phyloP scores from a whole-genome alignment of 2,888 invertebrate genomes.

The Plebejus anna region DNA sequence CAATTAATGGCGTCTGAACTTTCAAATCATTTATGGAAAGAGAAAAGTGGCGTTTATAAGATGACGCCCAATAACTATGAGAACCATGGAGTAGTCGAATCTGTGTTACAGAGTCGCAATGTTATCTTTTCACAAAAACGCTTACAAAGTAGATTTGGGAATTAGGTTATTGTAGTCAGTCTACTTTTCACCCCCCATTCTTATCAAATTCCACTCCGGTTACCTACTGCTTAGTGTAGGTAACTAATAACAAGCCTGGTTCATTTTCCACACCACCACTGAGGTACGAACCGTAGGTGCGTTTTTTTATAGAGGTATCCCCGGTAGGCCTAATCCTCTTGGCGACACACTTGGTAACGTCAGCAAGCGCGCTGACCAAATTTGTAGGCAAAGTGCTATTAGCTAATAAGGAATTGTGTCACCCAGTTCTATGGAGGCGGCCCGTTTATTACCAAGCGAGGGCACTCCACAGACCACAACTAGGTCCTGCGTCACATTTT shows the following conservation, averaged over 20 bases:
- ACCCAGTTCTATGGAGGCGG: constrained; percentile 69
- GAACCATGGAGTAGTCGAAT: too few species aligned
- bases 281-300: constrained; percentile 73
- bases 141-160: too few species aligned
- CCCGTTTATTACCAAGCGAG: constrained; percentile 59
- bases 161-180: too few species aligned
- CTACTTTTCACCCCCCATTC: too few species aligned
- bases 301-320: constrained; percentile 78
- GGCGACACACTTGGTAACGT: constrained; percentile 27
- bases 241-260: constrained; percentile 38
- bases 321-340: constrained; percentile 76
- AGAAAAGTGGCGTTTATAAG: too few species aligned
- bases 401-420: constrained; percentile 68
- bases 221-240: too few species aligned
- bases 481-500: constrained; percentile 41
- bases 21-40: too few species aligned
- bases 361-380: constrained; percentile 33
- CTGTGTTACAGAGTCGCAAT: too few species aligned
- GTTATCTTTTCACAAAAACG: too few species aligned
- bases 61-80: too few species aligned
- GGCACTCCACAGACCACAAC: constrained; percentile 45
- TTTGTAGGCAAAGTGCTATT: constrained; percentile 43
- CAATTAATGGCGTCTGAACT: too few species aligned
- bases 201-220: too few species aligned
- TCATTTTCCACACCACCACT: constrained; percentile 74